Conservation (phyloP, 2,113 vertebrate genomes). For the Promerops cafer region DNA sequence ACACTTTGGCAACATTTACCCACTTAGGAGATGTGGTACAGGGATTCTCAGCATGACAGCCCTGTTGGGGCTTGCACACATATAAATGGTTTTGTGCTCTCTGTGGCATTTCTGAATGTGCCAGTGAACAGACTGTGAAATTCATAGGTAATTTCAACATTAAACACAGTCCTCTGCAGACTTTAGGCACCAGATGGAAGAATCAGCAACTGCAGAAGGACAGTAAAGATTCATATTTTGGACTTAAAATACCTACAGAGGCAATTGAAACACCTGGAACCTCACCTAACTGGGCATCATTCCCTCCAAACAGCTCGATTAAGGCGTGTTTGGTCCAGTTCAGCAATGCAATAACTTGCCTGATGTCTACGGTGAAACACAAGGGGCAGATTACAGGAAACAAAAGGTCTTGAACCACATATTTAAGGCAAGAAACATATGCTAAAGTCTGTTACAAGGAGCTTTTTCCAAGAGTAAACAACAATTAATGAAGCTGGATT, state of each 20-base stretch:
- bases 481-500: background rate
- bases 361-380: background rate
- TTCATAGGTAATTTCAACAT: background rate
- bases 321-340: background rate
- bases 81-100: background rate
- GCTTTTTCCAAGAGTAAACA: background rate
- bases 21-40: background rate
- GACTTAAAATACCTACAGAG: background rate
- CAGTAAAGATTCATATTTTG: background rate
- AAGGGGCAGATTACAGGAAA: background rate
- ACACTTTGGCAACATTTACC: rapidly evolving
- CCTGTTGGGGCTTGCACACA: background rate
- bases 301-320: background rate
- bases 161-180: background rate
- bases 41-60: background rate
- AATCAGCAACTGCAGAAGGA: background rate
- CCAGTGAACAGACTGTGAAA: background rate
- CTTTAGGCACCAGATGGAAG: background rate
- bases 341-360: background rate
- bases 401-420: background rate
- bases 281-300: background rate
- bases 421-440: background rate
- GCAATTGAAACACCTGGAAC: background rate
- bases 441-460: background rate
- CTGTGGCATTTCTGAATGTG: background rate